Conservation (phyloP, 2,888 invertebrate genomes). For the Leucoptera coffeella region DNA sequence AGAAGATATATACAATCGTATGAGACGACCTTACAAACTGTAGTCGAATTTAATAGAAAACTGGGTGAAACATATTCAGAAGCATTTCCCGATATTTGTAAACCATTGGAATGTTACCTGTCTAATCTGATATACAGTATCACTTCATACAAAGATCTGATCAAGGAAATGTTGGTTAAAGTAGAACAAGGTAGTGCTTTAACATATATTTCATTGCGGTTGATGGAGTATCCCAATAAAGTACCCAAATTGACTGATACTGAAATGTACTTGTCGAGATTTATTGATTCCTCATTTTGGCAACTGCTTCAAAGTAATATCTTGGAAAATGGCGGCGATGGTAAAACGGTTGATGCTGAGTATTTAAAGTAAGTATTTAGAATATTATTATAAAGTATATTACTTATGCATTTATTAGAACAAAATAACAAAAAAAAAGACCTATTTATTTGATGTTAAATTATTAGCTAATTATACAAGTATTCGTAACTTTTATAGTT, state of each 20-base stretch:
- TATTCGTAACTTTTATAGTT: no score
- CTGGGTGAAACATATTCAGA: conserved; percentile 49
- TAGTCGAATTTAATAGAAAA: conserved; percentile 45
- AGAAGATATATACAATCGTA: no score
- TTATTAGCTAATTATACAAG: no score
- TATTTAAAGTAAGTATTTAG: conserved; percentile 46
- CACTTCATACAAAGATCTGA: no score
- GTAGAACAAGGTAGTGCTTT: conserved; percentile 19
- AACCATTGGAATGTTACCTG: conserved; percentile 64
- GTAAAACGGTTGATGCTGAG: conserved; percentile 21
- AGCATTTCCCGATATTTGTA: conserved; percentile 73
- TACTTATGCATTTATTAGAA: no score
- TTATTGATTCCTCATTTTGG: conserved; percentile 24
- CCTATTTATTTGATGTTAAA: no score
- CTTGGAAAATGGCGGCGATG: conserved; percentile 10
- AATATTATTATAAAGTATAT: no score
- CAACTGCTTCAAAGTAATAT: conserved; percentile 21
- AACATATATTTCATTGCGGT: conserved; percentile 22
- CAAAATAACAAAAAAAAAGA: no score
- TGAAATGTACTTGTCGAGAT: conserved; percentile 34
- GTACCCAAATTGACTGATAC: conserved; percentile 14
- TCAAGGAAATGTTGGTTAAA: conserved; percentile 34
- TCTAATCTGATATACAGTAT: no score
- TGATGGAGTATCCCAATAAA: conserved; percentile 44
- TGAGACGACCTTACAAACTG: no score